These are phyloP conservation scores for Acanthisitta chloris DNA, from an alignment of 2,113 vertebrate species.

Conservation along the genomic window DNA sequence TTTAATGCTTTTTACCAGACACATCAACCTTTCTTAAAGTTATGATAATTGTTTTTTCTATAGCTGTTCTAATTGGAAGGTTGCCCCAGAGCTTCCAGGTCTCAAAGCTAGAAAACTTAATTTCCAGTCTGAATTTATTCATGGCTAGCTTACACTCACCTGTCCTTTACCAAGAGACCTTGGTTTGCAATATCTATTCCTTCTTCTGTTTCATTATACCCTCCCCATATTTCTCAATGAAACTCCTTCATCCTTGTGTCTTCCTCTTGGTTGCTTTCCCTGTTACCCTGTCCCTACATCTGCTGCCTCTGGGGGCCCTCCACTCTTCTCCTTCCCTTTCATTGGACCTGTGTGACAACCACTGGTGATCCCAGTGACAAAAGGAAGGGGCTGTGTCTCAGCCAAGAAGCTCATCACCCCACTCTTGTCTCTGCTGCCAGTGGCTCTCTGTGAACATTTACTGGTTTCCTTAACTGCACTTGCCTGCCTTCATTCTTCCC, in stretches of 20 bases:
- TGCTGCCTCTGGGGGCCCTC: background rate
- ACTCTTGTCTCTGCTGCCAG: background rate
- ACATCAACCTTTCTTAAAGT: background rate
- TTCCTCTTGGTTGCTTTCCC: background rate
- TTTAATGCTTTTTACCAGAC: background rate
- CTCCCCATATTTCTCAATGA: background rate
- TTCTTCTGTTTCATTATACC: background rate
- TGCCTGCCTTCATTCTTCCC: background rate
- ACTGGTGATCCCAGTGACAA: rapidly evolving
- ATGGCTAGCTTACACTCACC: background rate
- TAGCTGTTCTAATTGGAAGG: background rate
- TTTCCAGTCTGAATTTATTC: background rate
- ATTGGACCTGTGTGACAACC: background rate
- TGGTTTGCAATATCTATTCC: background rate
- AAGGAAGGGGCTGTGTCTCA: background rate
- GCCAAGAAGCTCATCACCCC: rapidly evolving
- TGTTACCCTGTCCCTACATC: rapidly evolving
- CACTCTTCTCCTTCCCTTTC: background rate
- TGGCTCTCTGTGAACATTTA: background rate
- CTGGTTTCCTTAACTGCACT: background rate
- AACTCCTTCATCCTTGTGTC: background rate
- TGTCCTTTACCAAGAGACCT: background rate
- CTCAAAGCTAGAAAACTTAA: background rate
- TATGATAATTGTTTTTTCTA: background rate
- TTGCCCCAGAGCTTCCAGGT: background rate